Base-by-base conservation (phyloP, 2,113 vertebrate species). In the Heteronetta atricapilla region DNA sequence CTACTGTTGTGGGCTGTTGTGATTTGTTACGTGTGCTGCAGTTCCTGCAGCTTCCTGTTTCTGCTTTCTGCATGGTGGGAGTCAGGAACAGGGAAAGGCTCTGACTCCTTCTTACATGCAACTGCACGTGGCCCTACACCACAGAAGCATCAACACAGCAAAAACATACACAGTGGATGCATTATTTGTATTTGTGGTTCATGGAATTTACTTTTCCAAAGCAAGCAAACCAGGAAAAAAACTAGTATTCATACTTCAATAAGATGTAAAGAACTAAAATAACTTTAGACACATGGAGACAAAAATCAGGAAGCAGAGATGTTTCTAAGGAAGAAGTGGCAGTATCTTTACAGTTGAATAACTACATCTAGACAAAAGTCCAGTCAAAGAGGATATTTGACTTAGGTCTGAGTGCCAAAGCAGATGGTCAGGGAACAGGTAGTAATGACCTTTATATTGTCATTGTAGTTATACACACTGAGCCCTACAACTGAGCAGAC, bases 61-160 rank as follows among this genome's bases (percentile, higher is more conserved):
- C 40, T 31, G 29, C 23, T 48, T 3, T 8, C n/a, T 3, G 2
- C 15, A 15, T 11, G 53, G 53, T 0, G 1, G n/a, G 31, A 4
- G 10, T 42, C 50, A 72, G 66, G 31, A 64, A 20, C 13, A 26
- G 31, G 13, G 40, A 40, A 36, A 58, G 31, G 67, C 42, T 73
- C 22, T 16, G 17, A 42, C 66, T 64, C 34, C 40, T 17, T 19
- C 74, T 59, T 21, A 36, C 36, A 36, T 22, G 19, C 36, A 8
- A 33, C 66, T 2, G 3, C 36, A 50, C 21, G 22, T 31, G 50
- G 62, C 21, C 52, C 46, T 28, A 15, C n/a, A 28, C 21, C 21
- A 33, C 7, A 10, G 34, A 42, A 50, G 13, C n/a, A 75, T 18
- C 34, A 58, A 12, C 42, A 31, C 31, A 26, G 33, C 68, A 36